Evolutionary conservation across 2,113 vertebrate species (phyloP).

Genomic region (Eleginops maclovinus): DNA sequence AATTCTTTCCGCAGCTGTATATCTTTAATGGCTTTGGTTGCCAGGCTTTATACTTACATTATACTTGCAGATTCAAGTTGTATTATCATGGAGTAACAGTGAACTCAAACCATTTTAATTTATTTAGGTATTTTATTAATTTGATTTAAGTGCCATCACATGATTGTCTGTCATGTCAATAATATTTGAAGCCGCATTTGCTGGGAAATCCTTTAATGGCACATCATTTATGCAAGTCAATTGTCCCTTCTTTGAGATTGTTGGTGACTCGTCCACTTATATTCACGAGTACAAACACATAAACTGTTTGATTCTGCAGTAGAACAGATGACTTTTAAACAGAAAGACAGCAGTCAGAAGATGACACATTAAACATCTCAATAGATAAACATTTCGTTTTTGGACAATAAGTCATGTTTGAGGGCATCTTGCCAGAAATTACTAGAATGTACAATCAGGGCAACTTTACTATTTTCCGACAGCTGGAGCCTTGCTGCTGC

Average conservation of each 20-base stretch:
- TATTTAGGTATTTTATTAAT: too few species aligned
- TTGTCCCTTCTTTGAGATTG: background rate
- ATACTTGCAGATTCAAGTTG: background rate
- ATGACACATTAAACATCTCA: background rate
- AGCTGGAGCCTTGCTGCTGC: constrained; percentile 29
- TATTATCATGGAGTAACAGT: background rate
- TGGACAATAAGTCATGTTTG: background rate
- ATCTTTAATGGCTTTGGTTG: background rate
- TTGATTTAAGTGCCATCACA: background rate
- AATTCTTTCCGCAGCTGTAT: too few species aligned
- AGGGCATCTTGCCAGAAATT: background rate
- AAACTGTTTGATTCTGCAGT: background rate
- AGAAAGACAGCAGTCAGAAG: background rate
- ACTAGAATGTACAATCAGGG: background rate
- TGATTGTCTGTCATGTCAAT: too few species aligned
- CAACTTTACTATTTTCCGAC: constrained; percentile 32
- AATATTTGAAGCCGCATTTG: background rate
- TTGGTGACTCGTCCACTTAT: background rate
- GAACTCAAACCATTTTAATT: background rate
- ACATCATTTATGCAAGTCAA: background rate
- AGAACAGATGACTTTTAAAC: background rate
- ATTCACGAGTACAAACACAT: background rate
- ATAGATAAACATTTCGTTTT: background rate
- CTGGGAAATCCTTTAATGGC: background rate
- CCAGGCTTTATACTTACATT: background rate